phyloP scores from a whole-genome alignment of 2,797 vertebrate species.

The Gallirallus australis region DNA sequence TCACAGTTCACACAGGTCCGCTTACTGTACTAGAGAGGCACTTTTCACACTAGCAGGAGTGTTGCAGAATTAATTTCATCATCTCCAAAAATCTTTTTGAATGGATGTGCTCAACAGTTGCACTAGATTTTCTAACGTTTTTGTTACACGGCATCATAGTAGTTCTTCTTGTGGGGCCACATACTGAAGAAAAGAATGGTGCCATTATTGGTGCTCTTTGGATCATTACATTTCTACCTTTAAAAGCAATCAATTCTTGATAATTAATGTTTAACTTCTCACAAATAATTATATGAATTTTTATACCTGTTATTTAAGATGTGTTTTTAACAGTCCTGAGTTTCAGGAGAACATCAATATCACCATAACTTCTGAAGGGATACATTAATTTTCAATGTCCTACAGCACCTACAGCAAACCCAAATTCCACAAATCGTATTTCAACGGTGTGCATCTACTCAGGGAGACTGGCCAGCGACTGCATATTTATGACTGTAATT shows the following conservation, averaged over 20 bases:
- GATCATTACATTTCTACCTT: conserved; percentile 19
- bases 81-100: conserved; percentile 14
- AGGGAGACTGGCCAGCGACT: background rate
- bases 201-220: background rate
- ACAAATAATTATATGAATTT: background rate
- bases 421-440: background rate
- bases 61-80: background rate
- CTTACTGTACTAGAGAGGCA: background rate
- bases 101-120: conserved; percentile 37
- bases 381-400: background rate
- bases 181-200: background rate
- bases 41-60: background rate
- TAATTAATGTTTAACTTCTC: conserved; percentile 33
- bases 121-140: background rate
- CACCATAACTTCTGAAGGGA: background rate
- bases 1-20: conserved; percentile 9
- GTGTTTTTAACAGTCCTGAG: background rate
- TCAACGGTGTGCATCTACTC: background rate
- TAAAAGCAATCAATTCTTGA: conserved; percentile 8
- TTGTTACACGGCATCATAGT: background rate
- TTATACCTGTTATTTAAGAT: background rate
- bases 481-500: background rate
- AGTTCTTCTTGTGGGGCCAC: conserved; percentile 46
- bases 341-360: background rate
- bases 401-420: background rate